Base-by-base conservation (phyloP, 2,888 invertebrate genomes). In the Pollenia amentaria region DNA sequence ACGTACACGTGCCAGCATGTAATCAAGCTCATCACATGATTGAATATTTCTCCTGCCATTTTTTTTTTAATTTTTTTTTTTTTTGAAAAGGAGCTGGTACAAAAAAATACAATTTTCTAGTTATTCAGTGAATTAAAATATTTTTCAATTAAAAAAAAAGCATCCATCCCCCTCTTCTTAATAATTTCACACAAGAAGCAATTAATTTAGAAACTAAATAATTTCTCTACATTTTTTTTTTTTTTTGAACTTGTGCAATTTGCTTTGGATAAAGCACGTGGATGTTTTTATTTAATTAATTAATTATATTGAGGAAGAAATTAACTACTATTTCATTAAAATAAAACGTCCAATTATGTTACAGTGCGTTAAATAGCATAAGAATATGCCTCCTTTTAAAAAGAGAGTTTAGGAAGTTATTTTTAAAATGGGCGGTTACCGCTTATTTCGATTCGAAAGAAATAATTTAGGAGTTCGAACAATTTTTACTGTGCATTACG, bases 1-100 rank as follows among this genome's bases (percentile, higher is more conserved):
- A 62, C 40, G 69, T 42, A 64, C 87, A 87, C 87, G 87, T 87
- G 87, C 77, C 87, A 77, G 80, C 78, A 78, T 79, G 44, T 81
- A 81, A 81, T 80, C 85, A 76, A 67, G 76, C 85, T 84, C 87
- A 77, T 84, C 80, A 80, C 57, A 72, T 81, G 76, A 80, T 72
- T 84, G 76, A 62, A 80, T 79, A 67, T 83, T 55, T n/a, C n/a
- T n/a, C n/a, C n/a, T n/a, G n/a, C n/a, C n/a, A n/a, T n/a, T n/a
- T n/a, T n/a, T n/a, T n/a, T n/a, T n/a, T n/a, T n/a, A n/a, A n/a
- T n/a, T 51, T 62, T 62, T 12, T 29, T 44, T 60, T 77, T 77
- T 55, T 70, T 70, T 70, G 51, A 29, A 18, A 18, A 55, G 18
- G 18, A 55, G 14, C 3, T 51, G 21, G 16, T 9, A 18, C 46